Conservation (phyloP, 1,140 invertebrate species). For the Helicoverpa armigera region DNA sequence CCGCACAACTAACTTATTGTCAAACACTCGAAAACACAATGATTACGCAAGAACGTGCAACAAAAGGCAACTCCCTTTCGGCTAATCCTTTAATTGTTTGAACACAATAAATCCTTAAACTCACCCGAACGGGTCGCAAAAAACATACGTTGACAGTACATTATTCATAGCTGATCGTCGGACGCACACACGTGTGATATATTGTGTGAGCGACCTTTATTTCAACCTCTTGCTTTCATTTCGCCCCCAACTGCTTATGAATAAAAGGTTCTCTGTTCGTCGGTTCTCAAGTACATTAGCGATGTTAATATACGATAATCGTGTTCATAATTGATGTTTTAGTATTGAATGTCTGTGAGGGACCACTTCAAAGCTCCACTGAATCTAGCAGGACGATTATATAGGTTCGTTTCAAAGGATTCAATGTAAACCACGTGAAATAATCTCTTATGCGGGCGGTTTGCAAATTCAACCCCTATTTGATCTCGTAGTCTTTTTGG, state of each 20-base stretch:
- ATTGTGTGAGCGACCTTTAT: slow-evolving; percentile 55
- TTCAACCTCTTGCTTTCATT: slow-evolving; percentile 59
- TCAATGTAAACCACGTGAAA: slow-evolving; percentile 45
- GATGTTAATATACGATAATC: slow-evolving; percentile 74
- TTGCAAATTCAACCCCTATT: slow-evolving; percentile 48
- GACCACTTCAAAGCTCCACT: slow-evolving; percentile 57
- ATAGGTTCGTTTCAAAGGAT: slow-evolving; percentile 46
- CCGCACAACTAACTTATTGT: slow-evolving; percentile 26
- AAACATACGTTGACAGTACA: slow-evolving; percentile 46
- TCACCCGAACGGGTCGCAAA: slow-evolving; percentile 33
- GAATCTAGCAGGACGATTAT: slow-evolving; percentile 40
- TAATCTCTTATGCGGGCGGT: slow-evolving; percentile 48
- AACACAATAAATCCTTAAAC: slow-evolving; percentile 42
- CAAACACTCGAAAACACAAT: slow-evolving; percentile 34
- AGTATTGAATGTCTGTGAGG: slow-evolving; percentile 61
- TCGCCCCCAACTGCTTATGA: slow-evolving; percentile 58
- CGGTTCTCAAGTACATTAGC: slow-evolving; percentile 68
- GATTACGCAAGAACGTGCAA: slow-evolving; percentile 15
- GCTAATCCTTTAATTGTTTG: slow-evolving; percentile 44
- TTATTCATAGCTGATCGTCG: slow-evolving; percentile 43
- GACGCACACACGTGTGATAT: not conserved
- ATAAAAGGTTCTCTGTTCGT: slow-evolving; percentile 64
- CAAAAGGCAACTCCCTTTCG: slow-evolving; percentile 23
- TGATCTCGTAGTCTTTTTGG: slow-evolving; percentile 30
- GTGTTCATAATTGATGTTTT: slow-evolving; percentile 66